Conservation (phyloP, 2,797 vertebrate genomes). For the Enteromius treurensis region DNA sequence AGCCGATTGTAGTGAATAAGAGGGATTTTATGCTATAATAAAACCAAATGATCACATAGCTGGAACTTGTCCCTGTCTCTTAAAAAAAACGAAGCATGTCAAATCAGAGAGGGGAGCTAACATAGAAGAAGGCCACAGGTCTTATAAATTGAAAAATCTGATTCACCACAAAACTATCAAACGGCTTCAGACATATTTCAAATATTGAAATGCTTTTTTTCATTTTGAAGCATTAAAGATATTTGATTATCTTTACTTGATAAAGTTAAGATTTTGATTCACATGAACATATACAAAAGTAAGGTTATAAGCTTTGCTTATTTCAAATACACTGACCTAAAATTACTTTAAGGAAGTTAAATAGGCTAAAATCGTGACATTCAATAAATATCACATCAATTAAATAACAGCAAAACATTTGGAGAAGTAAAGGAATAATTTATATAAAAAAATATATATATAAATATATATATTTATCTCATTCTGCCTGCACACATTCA, state of each 20-base stretch:
- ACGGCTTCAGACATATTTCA: neutral
- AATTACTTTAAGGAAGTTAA: conserved; percentile 36
- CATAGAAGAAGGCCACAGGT: neutral
- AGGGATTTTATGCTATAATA: neutral
- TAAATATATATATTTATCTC: neutral
- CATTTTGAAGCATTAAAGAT: too few species aligned
- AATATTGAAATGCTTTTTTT: neutral
- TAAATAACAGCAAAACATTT: neutral
- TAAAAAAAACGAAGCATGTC: neutral
- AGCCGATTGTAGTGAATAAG: neutral
- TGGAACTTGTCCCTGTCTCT: neutral
- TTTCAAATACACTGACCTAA: neutral
- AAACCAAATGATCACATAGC: conserved; percentile 13
- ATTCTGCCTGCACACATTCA: neutral
- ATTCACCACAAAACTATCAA: neutral
- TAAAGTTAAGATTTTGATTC: neutral
- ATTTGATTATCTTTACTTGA: neutral
- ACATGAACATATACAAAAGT: neutral
- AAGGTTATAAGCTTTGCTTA: neutral
- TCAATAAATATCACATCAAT: conserved; percentile 3
- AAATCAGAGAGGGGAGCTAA: conserved; percentile 5
- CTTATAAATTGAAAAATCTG: neutral
- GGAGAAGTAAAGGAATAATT: neutral
- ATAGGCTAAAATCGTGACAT: conserved; percentile 23
- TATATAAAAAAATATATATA: too few species aligned